Percentiles rank a stretch among this genome's conserved stretches.
phyloP scores from a whole-genome alignment of 1,140 invertebrate genomes.

The Drosophila dunni region DNA sequence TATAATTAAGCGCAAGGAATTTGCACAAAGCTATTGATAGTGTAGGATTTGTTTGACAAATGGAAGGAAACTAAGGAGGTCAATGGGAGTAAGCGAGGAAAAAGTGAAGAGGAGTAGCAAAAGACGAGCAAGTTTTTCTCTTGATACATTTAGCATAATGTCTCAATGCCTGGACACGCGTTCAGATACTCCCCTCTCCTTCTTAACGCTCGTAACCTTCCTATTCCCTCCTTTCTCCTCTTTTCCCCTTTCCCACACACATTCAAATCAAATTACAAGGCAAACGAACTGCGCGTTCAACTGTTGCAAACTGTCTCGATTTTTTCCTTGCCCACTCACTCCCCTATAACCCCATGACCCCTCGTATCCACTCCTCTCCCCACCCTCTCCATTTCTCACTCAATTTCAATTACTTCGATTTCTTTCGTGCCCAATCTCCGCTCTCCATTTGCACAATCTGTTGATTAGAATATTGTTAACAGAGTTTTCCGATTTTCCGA shows the following conservation, averaged over 20 bases:
- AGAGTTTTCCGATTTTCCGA: not conserved
- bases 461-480: conserved; percentile 60
- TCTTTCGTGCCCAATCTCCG: conserved; percentile 24
- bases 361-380: not conserved
- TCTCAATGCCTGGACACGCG: conserved; percentile 19
- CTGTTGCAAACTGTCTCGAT: conserved; percentile 53
- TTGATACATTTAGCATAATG: conserved; percentile 46
- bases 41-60: conserved; percentile 41
- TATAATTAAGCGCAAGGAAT: conserved; percentile 10
- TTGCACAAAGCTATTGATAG: conserved; percentile 2
- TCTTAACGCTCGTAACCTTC: too few species aligned
- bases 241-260: conserved; percentile 8
- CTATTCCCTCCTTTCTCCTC: not conserved
- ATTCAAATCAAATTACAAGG: conserved; percentile 65
- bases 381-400: conserved; percentile 29
- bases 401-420: not conserved
- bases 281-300: conserved; percentile 56
- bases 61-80: conserved; percentile 2
- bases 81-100: too few species aligned
- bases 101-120: too few species aligned
- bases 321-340: not conserved
- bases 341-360: not conserved
- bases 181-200: too few species aligned
- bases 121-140: not conserved
- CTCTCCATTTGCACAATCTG: conserved; percentile 35